Conservation (phyloP, 2,888 invertebrate species). For the Dicyrtoma fusca region DNA sequence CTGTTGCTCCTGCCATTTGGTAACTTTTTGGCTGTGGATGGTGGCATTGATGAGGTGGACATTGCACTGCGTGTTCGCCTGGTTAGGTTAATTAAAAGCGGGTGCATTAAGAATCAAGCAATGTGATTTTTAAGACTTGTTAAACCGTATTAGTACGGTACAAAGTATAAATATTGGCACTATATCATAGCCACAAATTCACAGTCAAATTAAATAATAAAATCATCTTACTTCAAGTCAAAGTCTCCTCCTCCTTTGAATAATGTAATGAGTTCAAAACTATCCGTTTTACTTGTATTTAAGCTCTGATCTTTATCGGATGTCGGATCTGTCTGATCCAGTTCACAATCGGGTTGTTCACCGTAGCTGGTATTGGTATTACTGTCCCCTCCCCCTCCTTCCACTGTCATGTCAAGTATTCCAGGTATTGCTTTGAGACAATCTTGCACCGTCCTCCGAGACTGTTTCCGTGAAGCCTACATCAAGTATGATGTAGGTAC, state of each 20-base stretch:
- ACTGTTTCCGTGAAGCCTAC: too few relatives aligned
- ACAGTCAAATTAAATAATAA: too few relatives aligned
- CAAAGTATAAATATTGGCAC: too few relatives aligned
- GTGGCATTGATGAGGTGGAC: slow-evolving; percentile 24
- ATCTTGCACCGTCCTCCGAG: too few relatives aligned
- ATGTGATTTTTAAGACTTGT: too few relatives aligned
- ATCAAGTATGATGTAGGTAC: too few relatives aligned
- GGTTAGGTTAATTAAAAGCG: not conserved
- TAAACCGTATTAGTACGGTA: too few relatives aligned
- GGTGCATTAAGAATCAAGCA: too few relatives aligned
- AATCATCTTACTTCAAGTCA: too few relatives aligned
- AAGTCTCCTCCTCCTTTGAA: slow-evolving; percentile 6
- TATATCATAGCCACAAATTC: too few relatives aligned
- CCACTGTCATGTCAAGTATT: not conserved
- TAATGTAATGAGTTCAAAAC: slow-evolving; percentile 26
- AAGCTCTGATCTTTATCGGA: not conserved
- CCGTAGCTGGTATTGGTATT: too few relatives aligned
- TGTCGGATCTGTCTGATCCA: not conserved
- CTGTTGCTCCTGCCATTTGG: not conserved
- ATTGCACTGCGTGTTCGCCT: slow-evolving; percentile 23
- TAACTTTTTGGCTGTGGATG: not conserved
- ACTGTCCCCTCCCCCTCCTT: slow-evolving; percentile 2
- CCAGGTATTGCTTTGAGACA: not conserved
- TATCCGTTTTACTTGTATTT: slow-evolving; percentile 11
- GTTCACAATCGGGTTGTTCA: too few relatives aligned